A percentile compares a stretch with the other conserved stretches of the same genome.
Evolutionary conservation across 1,140 invertebrate genomes (phyloP).

Genomic region (Steinernema khuongi): DNA sequence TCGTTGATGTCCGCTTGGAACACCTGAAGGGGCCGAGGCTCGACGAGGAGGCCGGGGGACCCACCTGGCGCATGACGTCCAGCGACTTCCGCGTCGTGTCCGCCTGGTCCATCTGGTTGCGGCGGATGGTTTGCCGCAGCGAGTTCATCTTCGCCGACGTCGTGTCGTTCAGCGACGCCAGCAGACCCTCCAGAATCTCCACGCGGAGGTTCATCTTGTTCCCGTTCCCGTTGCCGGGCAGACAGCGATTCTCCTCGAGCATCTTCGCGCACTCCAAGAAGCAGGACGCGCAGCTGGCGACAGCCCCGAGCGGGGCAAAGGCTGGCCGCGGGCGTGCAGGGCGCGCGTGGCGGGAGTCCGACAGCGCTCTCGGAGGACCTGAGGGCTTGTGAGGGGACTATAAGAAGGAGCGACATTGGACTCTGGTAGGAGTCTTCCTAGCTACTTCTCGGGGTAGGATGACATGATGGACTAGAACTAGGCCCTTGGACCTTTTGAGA

Average conservation of each 20-base stretch:
- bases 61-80: constrained; percentile 43
- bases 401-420: too few species aligned
- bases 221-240: constrained; percentile 44
- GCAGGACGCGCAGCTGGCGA: not conserved
- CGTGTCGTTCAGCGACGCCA: constrained; percentile 43
- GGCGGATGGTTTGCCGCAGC: constrained; percentile 42
- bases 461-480: too few species aligned
- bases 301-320: not conserved
- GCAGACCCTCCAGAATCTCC: constrained; percentile 45
- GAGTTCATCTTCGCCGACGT: constrained; percentile 51
- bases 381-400: too few species aligned
- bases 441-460: too few species aligned
- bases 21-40: not conserved
- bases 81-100: constrained; percentile 43
- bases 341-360: not conserved
- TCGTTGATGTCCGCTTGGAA: constrained; percentile 12
- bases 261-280: not conserved
- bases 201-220: constrained; percentile 48
- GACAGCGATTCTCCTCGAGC: constrained; percentile 15
- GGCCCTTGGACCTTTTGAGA: too few species aligned
- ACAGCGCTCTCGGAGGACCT: too few species aligned
- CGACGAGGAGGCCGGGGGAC: constrained; percentile 13
- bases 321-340: not conserved
- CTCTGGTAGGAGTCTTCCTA: too few species aligned
- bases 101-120: constrained; percentile 50